These are phyloP conservation scores for Furnarius figulus DNA, from an alignment of 2,113 vertebrate genomes.

Conservation along the genomic window DNA sequence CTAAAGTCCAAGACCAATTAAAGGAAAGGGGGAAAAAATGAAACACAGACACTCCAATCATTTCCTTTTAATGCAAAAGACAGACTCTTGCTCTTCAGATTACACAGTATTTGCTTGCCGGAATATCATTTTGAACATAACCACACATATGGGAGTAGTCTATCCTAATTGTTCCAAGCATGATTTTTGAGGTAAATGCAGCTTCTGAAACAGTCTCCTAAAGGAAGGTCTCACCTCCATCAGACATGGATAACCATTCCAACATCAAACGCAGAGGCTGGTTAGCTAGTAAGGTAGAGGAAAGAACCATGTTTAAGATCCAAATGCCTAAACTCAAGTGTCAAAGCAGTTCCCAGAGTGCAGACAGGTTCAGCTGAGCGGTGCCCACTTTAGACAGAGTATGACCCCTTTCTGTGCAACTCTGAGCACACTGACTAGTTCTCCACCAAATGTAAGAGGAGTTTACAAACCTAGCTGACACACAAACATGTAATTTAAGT, in stretches of 20 bases:
- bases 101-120: neutral
- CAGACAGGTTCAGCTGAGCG: fast-evolving
- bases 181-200: neutral
- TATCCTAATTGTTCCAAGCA: neutral
- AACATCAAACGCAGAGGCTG: neutral
- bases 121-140: neutral
- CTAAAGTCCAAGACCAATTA: neutral
- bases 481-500: neutral
- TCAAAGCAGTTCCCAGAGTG: neutral
- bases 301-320: neutral
- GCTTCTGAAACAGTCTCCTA: neutral
- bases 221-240: neutral
- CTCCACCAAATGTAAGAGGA: neutral
- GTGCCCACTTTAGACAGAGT: fast-evolving
- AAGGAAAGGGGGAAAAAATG: neutral
- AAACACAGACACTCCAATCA: neutral
- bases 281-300: neutral
- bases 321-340: neutral
- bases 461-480: neutral
- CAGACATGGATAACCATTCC: neutral
- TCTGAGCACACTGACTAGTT: neutral
- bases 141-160: neutral
- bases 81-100: neutral
- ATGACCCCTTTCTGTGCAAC: neutral
- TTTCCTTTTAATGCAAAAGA: neutral